A percentile compares a stretch with the other conserved stretches of the same genome.
phyloP scores from a whole-genome alignment of 2,888 invertebrate genomes.

The Apocheima hispidaria region DNA sequence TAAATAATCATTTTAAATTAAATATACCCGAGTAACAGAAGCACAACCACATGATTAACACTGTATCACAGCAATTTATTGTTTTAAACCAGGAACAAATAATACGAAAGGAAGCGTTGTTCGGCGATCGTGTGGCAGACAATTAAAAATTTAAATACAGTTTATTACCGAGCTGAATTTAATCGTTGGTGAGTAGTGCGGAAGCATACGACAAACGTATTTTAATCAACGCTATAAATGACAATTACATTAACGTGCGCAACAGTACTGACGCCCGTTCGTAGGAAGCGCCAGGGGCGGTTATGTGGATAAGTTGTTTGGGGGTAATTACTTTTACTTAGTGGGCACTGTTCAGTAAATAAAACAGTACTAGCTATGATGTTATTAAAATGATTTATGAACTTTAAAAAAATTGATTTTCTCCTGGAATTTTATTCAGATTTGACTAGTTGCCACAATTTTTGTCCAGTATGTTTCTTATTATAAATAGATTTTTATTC shows the following conservation, averaged over 20 bases:
- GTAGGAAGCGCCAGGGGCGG: slow-evolving; percentile 8
- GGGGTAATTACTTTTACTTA: too few relatives aligned
- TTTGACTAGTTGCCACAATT: too few relatives aligned
- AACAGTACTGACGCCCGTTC: slow-evolving; percentile 7
- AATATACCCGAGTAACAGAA: background rate
- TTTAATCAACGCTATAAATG: slow-evolving; percentile 44
- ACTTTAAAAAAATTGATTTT: too few relatives aligned
- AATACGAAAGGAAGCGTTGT: background rate
- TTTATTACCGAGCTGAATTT: slow-evolving; percentile 24
- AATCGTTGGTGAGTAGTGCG: slow-evolving; percentile 14
- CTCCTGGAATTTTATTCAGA: too few relatives aligned
- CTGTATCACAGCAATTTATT: background rate
- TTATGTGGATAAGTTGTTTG: background rate
- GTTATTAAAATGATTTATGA: too few relatives aligned
- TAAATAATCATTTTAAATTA: background rate
- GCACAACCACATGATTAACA: background rate
- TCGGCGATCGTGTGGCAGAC: slow-evolving; percentile 1
- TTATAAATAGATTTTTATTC: too few relatives aligned
- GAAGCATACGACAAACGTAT: slow-evolving; percentile 28
- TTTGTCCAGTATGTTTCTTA: too few relatives aligned
- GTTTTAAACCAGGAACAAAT: background rate
- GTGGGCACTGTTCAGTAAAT: background rate
- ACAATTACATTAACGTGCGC: slow-evolving; percentile 40
- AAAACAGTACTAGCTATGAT: background rate
- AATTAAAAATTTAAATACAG: slow-evolving; percentile 28